Evolutionary conservation across 2,888 invertebrate species (phyloP).

Genomic region (Odontocerum albicorne): DNA sequence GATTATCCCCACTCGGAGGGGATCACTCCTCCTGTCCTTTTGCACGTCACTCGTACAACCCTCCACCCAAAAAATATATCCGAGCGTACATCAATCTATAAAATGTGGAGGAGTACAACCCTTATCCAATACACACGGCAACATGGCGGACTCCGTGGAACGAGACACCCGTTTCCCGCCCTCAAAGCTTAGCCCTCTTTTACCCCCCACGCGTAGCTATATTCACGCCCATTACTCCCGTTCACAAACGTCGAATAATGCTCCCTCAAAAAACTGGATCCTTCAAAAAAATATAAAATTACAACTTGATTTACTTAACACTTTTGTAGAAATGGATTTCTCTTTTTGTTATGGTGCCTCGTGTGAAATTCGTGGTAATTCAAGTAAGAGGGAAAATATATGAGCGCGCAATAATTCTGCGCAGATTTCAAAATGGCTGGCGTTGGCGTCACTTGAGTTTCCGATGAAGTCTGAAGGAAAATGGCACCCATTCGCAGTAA

Average conservation of each 20-base stretch:
- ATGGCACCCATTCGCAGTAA: conserved; percentile 11
- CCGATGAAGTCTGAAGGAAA: conserved; percentile 11
- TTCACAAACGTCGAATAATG: not conserved
- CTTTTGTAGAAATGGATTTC: not conserved
- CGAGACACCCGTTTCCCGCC: conserved; percentile 20
- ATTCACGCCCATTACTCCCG: conserved; percentile 28
- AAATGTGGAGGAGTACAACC: conserved; percentile 28
- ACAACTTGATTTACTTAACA: not conserved
- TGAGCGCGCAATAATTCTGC: conserved; percentile 26
- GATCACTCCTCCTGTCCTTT: conserved; percentile 25
- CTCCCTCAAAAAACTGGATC: conserved; percentile 1
- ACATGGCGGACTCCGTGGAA: conserved; percentile 24
- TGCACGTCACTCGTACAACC: conserved; percentile 26
- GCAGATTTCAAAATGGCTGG: conserved; percentile 29
- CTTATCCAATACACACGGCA: conserved; percentile 29
- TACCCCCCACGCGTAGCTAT: conserved; percentile 26
- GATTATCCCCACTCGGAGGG: conserved; percentile 25
- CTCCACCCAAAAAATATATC: conserved; percentile 26
- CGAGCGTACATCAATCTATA: conserved; percentile 31
- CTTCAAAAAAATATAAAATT: no score
- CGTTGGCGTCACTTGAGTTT: conserved; percentile 13
- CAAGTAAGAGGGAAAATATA: no score
- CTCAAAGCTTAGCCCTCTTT: conserved; percentile 1
- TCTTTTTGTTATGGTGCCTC: not conserved
- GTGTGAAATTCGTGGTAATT: not conserved